phyloP scores from a whole-genome alignment of 2,113 vertebrate genomes.

The Casuarius casuarius region DNA sequence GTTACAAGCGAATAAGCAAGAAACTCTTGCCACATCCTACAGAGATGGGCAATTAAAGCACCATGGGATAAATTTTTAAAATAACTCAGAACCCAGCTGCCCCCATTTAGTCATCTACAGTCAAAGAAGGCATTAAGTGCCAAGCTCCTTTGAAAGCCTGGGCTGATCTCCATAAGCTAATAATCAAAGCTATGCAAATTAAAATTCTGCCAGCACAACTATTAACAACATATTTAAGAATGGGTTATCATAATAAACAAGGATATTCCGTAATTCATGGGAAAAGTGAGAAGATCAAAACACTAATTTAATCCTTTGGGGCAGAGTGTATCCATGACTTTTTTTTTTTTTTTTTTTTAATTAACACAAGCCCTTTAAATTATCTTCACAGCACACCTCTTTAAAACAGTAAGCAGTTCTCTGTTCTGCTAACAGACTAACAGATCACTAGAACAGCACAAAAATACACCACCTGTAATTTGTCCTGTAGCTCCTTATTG shows the following conservation, averaged over 20 bases:
- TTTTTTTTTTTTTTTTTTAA: neutral
- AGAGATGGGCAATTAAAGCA: neutral
- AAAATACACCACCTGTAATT: conserved; percentile 84
- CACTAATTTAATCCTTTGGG: neutral
- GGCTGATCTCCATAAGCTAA: neutral
- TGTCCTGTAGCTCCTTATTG: conserved; percentile 91
- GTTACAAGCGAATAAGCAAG: neutral
- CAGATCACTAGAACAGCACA: neutral
- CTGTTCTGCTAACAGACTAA: neutral
- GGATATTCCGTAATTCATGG: neutral
- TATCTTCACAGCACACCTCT: neutral
- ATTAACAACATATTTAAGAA: conserved; percentile 9
- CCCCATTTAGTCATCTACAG: neutral
- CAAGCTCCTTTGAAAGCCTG: neutral
- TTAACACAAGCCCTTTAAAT: neutral
- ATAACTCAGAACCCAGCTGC: conserved; percentile 8
- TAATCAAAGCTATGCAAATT: conserved; percentile 22
- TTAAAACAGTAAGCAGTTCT: neutral
- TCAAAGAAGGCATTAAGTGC: neutral
- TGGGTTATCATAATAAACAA: neutral
- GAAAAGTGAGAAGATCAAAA: conserved; percentile 47
- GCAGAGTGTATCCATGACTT: neutral
- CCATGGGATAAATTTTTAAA: neutral
- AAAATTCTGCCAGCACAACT: conserved; percentile 12
- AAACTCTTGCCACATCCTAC: neutral